Conservation (phyloP, 2,888 invertebrate genomes). For the Callyntrura guangdongensis region DNA sequence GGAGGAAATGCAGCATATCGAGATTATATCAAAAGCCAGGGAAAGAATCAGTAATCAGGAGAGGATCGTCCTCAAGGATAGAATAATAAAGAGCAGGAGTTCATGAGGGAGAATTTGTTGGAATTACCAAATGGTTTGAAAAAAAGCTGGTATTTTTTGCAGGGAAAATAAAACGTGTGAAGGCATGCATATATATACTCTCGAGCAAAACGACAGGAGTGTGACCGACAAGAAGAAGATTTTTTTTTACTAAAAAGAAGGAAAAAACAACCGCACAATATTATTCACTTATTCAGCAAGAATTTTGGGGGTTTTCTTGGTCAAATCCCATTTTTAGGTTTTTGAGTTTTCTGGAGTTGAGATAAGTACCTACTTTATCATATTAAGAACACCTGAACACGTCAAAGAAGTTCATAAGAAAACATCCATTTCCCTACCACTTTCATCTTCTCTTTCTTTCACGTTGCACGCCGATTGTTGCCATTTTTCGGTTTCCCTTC, state of each 20-base stretch:
- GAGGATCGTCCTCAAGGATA: background rate
- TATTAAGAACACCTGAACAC: conserved; percentile 18
- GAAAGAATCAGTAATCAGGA: conserved; percentile 13
- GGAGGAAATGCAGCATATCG: conserved; percentile 24
- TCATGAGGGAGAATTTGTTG: conserved; percentile 17
- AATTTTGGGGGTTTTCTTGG: too few relatives aligned
- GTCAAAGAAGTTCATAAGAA: too few relatives aligned
- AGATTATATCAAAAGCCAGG: background rate
- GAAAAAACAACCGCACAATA: background rate
- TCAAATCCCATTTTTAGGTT: too few relatives aligned
- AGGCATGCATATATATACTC: conserved; percentile 28
- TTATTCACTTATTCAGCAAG: too few relatives aligned
- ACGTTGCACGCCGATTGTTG: background rate
- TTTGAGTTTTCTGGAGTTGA: background rate
- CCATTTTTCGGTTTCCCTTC: background rate
- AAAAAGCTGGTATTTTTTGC: background rate
- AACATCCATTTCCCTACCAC: too few relatives aligned
- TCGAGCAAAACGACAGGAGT: too few relatives aligned
- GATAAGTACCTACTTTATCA: background rate
- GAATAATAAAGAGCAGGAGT: too few relatives aligned
- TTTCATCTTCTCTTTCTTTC: too few relatives aligned
- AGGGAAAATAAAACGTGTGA: conserved; percentile 28
- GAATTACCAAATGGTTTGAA: conserved; percentile 48
- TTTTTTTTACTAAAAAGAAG: background rate
- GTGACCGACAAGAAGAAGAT: too few relatives aligned